phyloP scores from a whole-genome alignment of 2,113 vertebrate genomes.

The Vidua macroura region DNA sequence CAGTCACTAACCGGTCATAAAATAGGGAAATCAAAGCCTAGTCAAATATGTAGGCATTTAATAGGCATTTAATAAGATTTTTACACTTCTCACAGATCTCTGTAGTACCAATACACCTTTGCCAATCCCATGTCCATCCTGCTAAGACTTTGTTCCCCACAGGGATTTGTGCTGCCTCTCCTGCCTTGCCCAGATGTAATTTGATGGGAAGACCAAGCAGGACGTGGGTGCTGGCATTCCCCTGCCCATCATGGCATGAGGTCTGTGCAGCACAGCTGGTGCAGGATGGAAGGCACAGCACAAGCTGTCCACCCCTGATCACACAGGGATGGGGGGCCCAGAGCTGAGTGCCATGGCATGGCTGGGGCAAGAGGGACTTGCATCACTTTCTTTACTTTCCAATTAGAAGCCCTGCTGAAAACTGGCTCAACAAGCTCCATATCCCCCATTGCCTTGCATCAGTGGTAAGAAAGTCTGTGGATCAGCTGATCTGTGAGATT shows the following conservation, averaged over 20 bases:
- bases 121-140: not conserved
- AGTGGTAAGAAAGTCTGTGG: not conserved
- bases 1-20: not conserved
- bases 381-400: not conserved
- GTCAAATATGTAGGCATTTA: not conserved
- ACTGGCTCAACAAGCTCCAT: not conserved
- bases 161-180: not conserved
- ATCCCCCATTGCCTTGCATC: not conserved
- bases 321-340: accelerated
- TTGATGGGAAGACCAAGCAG: not conserved
- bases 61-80: not conserved
- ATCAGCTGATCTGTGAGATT: not conserved
- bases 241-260: not conserved
- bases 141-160: not conserved
- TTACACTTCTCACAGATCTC: not conserved
- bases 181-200: not conserved
- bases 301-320: not conserved
- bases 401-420: not conserved
- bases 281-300: not conserved
- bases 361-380: not conserved
- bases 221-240: accelerated
- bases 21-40: not conserved
- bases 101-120: not conserved
- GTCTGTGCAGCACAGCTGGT: not conserved
- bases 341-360: accelerated